Percentiles rank a stretch among this genome's conserved stretches.
These are phyloP conservation scores for Hemibagrus wyckioides DNA, from an alignment of 2,113 vertebrate genomes.

Conservation along the genomic window DNA sequence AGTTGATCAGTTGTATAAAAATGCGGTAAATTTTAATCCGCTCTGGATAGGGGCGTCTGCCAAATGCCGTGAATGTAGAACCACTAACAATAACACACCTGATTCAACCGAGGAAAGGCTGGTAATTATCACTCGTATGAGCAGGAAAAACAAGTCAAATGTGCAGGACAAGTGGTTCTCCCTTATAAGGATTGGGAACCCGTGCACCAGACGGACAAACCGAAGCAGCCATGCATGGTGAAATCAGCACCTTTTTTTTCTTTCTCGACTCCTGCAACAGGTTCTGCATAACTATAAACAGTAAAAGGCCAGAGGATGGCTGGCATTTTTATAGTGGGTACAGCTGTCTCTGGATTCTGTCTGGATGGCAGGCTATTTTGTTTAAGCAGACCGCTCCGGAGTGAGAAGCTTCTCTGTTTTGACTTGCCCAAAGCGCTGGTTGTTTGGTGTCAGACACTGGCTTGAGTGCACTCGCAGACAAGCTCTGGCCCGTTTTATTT, in stretches of 20 bases:
- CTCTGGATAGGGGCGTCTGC: too few relatives aligned
- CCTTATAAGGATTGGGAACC: not conserved
- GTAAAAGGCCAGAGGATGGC: not conserved
- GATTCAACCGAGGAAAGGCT: not conserved
- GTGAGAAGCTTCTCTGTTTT: constrained; percentile 40
- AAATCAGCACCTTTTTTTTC: not conserved
- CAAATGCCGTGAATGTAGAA: too few relatives aligned
- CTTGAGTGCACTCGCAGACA: not conserved
- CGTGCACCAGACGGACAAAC: not conserved
- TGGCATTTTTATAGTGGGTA: constrained; percentile 21
- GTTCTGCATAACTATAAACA: constrained; percentile 6
- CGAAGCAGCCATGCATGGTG: not conserved
- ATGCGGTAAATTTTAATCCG: too few relatives aligned
- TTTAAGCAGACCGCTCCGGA: constrained; percentile 8
- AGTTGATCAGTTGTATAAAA: too few relatives aligned
- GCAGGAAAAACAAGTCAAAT: not conserved
- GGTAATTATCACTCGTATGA: not conserved
- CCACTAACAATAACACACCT: not conserved
- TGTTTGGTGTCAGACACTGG: constrained; percentile 7
- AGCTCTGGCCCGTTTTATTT: not conserved
- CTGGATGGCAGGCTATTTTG: constrained; percentile 33
- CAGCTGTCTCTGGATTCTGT: constrained; percentile 39
- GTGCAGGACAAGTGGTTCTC: not conserved
- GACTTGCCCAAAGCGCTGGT: constrained; percentile 18
- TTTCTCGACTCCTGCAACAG: not conserved